Evolutionary conservation across 30 jellyfish, hydroid and myxozoan genomes (phyloP), one percentile per base, ranked within the genome.

Genomic region (Chrysaora quinquecirrha): DNA sequence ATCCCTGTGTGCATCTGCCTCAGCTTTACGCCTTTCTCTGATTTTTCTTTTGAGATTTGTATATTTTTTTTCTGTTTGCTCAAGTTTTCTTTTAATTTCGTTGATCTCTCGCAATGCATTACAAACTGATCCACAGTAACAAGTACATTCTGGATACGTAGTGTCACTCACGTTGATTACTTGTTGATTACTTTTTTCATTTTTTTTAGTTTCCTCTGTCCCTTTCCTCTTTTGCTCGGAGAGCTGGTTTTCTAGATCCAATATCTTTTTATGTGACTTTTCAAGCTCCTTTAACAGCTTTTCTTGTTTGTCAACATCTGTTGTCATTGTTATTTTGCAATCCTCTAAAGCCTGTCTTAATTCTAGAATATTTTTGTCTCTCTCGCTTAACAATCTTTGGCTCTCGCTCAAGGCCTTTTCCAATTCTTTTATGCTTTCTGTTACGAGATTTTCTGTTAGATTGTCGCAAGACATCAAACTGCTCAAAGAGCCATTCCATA

Each of bases 61-160:
- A 65, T 94, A 94, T 70, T 94, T 94, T 28, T 61, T 74, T 71
- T 87, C 93, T 2, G 93, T 84, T 20, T 56, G 62, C 30, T 94
- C 97, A 60, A 94, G 80, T 69, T 65, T 65, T 46, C 71, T 72
- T 48, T 88, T 87, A 48, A 90, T 78, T 48, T 77, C 96, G 18
- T 33, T 75, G 22, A 84, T 83, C 34, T 94, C 99, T 48, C 87
- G 76, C 86, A 88, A 73, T 21, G 99, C 97, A 33, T 84, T 82
- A 35, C 99, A 94, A 63, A 83, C 86, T 10, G 96, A 70, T 1
- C 99, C 99, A 64, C 99, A 94, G 22, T 87, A 88, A 50, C 99
- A 94, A 18, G 99, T 94, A 81, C 99, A 94, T 33, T 75, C 91
- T 20, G 96, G 87, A 62, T 33, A 56, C 14, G 77, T 24, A 62